Conservation (phyloP, 2,113 vertebrate genomes). For the Pluvialis apricaria region DNA sequence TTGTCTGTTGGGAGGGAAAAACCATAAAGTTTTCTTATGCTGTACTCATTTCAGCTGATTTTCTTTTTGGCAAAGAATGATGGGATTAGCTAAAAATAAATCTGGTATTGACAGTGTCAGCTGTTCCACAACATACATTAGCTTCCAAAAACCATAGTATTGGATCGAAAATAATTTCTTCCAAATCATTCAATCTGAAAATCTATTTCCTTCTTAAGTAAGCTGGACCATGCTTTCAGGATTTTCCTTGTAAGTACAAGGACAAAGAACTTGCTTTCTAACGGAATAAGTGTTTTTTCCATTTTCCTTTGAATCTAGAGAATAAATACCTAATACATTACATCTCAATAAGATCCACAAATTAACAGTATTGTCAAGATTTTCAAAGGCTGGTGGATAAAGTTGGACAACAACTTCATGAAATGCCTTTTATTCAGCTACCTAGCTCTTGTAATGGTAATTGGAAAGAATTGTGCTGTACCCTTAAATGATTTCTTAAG, state of each 20-base stretch:
- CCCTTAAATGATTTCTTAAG: neutral
- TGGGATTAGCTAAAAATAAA: neutral
- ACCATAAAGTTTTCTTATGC: neutral
- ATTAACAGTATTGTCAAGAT: neutral
- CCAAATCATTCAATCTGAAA: neutral
- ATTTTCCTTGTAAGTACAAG: neutral
- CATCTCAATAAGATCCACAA: neutral
- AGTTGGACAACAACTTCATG: neutral
- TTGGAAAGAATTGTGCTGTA: neutral
- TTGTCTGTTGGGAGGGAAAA: neutral
- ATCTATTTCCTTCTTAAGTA: neutral
- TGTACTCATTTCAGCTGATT: neutral
- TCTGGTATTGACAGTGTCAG: neutral
- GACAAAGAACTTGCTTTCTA: neutral
- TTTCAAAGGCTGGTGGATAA: neutral
- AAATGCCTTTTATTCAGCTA: neutral
- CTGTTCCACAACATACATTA: neutral
- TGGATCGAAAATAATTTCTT: neutral
- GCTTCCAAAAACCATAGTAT: neutral
- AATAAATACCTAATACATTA: neutral
- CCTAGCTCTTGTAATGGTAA: neutral
- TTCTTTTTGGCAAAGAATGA: neutral
- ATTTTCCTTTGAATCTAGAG: neutral
- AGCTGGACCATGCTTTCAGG: neutral
- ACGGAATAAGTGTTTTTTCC: neutral